Percentiles rank a stretch among this genome's conserved stretches.
phyloP scores from a whole-genome alignment of 2,797 vertebrate species.

The Sparus aurata region DNA sequence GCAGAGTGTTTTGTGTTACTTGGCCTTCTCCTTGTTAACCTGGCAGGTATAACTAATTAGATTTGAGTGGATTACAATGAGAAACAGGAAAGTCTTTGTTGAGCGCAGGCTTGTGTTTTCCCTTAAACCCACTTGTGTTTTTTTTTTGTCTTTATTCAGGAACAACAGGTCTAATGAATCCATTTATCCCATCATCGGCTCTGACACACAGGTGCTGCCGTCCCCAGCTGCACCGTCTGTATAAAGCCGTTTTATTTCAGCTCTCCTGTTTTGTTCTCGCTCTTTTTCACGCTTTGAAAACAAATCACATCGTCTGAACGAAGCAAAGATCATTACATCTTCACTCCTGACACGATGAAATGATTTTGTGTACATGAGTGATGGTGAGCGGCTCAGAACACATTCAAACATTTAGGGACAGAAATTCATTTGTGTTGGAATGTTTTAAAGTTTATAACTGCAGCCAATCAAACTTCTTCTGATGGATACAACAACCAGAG shows the following conservation, averaged over 20 bases:
- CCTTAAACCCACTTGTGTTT: background rate
- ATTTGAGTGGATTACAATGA: background rate
- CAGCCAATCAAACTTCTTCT: too few relatives aligned
- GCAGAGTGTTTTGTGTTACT: background rate
- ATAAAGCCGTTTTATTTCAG: background rate
- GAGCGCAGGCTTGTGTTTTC: background rate
- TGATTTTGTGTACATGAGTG: background rate
- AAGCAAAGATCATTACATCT: background rate
- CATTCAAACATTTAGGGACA: too few relatives aligned
- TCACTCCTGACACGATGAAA: background rate
- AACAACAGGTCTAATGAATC: constrained; percentile 10
- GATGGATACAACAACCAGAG: too few relatives aligned
- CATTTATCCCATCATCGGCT: background rate
- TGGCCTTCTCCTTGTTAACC: background rate
- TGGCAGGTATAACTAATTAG: background rate
- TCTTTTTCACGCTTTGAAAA: constrained; percentile 5
- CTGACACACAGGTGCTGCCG: constrained; percentile 18
- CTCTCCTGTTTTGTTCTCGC: background rate
- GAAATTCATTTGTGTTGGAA: too few relatives aligned
- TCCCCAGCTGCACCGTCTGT: background rate
- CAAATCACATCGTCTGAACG: background rate
- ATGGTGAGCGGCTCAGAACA: background rate
- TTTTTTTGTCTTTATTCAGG: background rate
- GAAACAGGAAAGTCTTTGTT: background rate
- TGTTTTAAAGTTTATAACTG: too few relatives aligned